Evolutionary conservation across 2,113 vertebrate species (phyloP).

Genomic region (Arothron firmamentum): DNA sequence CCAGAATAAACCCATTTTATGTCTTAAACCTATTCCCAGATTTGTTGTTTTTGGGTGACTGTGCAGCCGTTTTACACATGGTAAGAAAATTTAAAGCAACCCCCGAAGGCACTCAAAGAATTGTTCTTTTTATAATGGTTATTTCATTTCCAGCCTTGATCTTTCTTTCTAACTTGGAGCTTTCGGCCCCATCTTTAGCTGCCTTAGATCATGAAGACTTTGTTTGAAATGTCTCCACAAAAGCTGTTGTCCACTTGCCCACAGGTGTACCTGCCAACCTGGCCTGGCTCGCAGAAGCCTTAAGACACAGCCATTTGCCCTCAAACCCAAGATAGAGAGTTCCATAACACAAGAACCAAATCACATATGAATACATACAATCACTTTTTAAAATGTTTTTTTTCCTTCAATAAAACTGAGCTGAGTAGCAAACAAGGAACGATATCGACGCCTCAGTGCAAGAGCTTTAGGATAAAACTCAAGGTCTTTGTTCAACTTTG

Average conservation of each 20-base stretch:
- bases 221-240: slow-evolving; percentile 76
- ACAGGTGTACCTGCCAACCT: slow-evolving; percentile 69
- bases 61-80: slow-evolving; percentile 1
- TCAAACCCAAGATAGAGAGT: slow-evolving; percentile 48
- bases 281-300: slow-evolving; percentile 68
- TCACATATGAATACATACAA: slow-evolving; percentile 33
- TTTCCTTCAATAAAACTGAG: slow-evolving; percentile 10
- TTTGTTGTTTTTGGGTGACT: slow-evolving; percentile 1
- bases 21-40: not conserved
- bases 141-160: slow-evolving; percentile 39
- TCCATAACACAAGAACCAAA: slow-evolving; percentile 48
- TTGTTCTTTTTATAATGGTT: not conserved
- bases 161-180: slow-evolving; percentile 38
- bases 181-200: slow-evolving; percentile 42
- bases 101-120: slow-evolving; percentile 8
- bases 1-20: not conserved
- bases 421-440: slow-evolving; percentile 1
- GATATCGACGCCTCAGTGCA: not conserved
- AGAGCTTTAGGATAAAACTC: not conserved
- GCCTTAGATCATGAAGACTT: slow-evolving; percentile 71
- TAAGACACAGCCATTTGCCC: slow-evolving; percentile 68
- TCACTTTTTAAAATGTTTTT: slow-evolving; percentile 20
- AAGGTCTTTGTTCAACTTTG: too few species aligned
- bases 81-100: slow-evolving; percentile 21
- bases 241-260: slow-evolving; percentile 75